These are phyloP conservation scores for Mycetomoellerius zeteki DNA, from an alignment of 1,140 invertebrate genomes.

Conservation along the genomic window DNA sequence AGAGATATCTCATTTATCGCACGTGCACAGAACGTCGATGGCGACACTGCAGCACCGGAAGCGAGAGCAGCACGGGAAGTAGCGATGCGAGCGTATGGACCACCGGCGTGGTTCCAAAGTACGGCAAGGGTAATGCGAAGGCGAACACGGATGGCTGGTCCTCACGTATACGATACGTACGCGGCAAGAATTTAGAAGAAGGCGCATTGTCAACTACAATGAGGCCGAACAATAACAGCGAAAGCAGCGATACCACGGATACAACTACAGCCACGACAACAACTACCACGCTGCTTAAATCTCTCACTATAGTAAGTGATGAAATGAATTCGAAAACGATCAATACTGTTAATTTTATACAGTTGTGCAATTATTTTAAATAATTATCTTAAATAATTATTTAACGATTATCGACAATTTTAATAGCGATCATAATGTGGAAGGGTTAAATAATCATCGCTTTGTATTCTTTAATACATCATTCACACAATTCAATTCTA, in stretches of 20 bases:
- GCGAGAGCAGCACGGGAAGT: constrained; percentile 84
- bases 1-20: constrained; percentile 13
- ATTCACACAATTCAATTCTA: not conserved
- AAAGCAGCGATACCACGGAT: constrained; percentile 82
- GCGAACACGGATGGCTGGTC: constrained; percentile 78
- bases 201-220: constrained; percentile 68
- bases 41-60: constrained; percentile 83
- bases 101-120: constrained; percentile 77
- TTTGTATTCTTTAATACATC: not conserved
- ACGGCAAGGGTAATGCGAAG: constrained; percentile 69
- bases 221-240: constrained; percentile 80
- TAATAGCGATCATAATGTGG: not conserved
- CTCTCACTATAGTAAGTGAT: constrained; percentile 62
- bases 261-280: constrained; percentile 80
- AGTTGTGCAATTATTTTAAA: not conserved
- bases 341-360: not conserved
- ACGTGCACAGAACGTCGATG: constrained; percentile 79
- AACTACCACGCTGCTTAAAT: constrained; percentile 77
- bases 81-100: constrained; percentile 84
- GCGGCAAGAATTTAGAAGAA: constrained; percentile 80
- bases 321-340: not conserved
- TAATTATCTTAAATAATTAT: constrained; percentile 5
- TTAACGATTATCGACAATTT: not conserved
- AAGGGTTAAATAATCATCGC: not conserved
- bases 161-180: constrained; percentile 72